Evolutionary conservation across 2,888 invertebrate species (phyloP).

Genomic region (Andrena minutula): DNA sequence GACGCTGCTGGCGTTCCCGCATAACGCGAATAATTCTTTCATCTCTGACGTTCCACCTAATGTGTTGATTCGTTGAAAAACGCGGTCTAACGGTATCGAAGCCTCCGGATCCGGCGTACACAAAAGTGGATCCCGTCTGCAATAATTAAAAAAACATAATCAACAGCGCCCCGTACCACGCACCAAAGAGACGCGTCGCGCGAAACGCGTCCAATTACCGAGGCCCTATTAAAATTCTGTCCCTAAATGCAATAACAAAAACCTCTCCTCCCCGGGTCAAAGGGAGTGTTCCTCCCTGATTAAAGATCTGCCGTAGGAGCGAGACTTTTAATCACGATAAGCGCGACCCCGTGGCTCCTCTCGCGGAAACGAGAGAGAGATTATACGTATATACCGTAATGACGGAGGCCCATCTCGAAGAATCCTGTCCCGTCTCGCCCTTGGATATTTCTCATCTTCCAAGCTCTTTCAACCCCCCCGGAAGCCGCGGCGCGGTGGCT

Average conservation of each 20-base stretch:
- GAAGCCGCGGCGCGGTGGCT: background rate
- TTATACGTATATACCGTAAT: slow-evolving; percentile 23
- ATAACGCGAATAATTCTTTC: background rate
- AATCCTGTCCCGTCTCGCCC: slow-evolving; percentile 17
- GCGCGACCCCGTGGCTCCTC: slow-evolving; percentile 19
- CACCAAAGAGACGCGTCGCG: background rate
- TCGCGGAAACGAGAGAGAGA: slow-evolving; percentile 15
- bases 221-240: slow-evolving; percentile 14
- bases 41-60: too few relatives aligned
- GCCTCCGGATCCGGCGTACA: too few relatives aligned
- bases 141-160: slow-evolving; percentile 11
- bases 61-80: too few relatives aligned
- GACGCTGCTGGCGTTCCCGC: background rate
- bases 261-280: slow-evolving; percentile 16
- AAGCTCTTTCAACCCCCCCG: background rate
- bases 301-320: slow-evolving; percentile 42
- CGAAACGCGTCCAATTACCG: slow-evolving; percentile 13
- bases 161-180: background rate
- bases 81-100: too few relatives aligned
- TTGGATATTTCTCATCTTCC: slow-evolving; percentile 6
- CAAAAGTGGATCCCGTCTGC: background rate
- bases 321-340: slow-evolving; percentile 60
- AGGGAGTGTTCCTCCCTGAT: slow-evolving; percentile 39
- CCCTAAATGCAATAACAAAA: slow-evolving; percentile 44
- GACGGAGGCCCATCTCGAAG: slow-evolving; percentile 24